Evolutionary conservation across 1,140 invertebrate species (phyloP), one percentile per base, ranked within the genome.

Genomic region (Akabosia matsudoensis): DNA sequence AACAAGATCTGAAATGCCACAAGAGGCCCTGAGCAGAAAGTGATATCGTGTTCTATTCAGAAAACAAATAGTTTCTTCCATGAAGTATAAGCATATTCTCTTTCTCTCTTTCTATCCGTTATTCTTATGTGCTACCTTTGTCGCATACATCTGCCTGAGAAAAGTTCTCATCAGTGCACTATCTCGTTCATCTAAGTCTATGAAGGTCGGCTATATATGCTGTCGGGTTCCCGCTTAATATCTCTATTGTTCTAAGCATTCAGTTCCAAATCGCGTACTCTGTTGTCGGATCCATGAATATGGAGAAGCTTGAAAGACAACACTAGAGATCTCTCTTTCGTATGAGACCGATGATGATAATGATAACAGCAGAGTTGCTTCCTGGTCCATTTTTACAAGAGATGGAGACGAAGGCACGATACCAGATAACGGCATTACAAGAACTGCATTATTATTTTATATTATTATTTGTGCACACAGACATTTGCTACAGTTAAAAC

Each of bases 21-120:
- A 67, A 67, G 61, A 67, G 61, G 61, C 61, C 28, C 3, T 31
- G n/a, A 67, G 61, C 7, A 45, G 37, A 67, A 67, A 28, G 61
- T n/a, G n/a, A n/a, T n/a, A 67, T 67, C 28, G 7, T 10, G 22
- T 14, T 28, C 10, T 28, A 30, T 30, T 13, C 22, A 67, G 26
- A 31, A 67, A 67, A 67, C 61, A 30, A 67, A 67, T 67, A 30
- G 22, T n/a, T n/a, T 67, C 30, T 67, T 24, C 61, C 61, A 67
- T 2, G 31, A 30, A 30, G 54, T 3, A n/a, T 7, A 56, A 56
- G 54, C n/a, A 56, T 13, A 22, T 3, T 56, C 54, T 45, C 22
- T 56, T 24, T 56, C n/a, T 56, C 22, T 56, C 37, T 45, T 45
- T 45, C 37, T 45, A 45, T 45, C 37, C 37, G 7, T 45, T 45